Evolutionary conservation across 2,113 vertebrate species (phyloP).

Genomic region (Rhizomys pruinosus): DNA sequence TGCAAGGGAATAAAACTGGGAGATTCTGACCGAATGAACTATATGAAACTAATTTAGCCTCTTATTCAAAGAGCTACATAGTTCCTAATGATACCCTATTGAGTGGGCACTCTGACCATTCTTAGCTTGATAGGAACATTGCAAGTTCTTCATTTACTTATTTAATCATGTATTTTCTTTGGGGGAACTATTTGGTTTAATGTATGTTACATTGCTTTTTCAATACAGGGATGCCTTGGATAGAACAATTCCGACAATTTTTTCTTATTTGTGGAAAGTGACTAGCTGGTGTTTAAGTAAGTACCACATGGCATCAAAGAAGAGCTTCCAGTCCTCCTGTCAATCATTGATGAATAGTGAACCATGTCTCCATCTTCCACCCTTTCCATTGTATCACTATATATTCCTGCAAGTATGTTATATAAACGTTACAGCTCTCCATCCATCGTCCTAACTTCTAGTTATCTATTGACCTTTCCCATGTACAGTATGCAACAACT

Average conservation of each 20-base stretch:
- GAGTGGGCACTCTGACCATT: background rate
- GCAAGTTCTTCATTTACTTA: background rate
- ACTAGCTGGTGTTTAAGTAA: background rate
- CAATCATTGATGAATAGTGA: background rate
- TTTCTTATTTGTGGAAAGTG: background rate
- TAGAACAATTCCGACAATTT: background rate
- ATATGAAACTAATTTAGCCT: background rate
- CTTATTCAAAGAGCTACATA: background rate
- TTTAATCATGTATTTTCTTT: background rate
- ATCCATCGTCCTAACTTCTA: background rate
- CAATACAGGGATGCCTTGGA: background rate
- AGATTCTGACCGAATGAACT: background rate
- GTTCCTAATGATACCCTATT: background rate
- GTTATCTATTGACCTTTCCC: background rate
- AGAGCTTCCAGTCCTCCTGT: background rate
- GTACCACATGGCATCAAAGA: background rate
- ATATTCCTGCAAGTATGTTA: background rate
- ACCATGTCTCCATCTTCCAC: background rate
- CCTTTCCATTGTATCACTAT: background rate
- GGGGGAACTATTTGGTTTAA: background rate
- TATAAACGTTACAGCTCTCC: background rate
- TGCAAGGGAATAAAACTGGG: background rate
- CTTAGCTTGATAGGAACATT: background rate
- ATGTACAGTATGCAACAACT: background rate
- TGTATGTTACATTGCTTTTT: slow-evolving; percentile 43